Evolutionary conservation across 2,113 vertebrate genomes (phyloP), one percentile per base, ranked within the genome.

Genomic region (Apteryx mantelli): DNA sequence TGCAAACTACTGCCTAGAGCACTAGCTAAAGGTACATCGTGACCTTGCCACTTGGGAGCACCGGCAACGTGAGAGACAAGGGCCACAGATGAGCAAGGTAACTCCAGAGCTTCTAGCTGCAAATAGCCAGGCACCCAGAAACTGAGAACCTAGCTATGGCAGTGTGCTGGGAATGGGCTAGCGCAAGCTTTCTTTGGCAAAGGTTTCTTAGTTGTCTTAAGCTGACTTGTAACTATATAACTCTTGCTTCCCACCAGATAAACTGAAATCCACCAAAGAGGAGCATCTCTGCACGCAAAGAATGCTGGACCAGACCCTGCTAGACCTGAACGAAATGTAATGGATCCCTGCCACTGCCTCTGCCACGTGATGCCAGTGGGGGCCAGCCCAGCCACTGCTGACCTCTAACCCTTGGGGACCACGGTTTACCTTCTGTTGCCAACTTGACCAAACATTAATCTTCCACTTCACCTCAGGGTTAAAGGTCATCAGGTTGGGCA

Each of bases 301-400:
- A 69, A 99, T 99, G 88, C 97, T 99, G 98, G 98, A 99, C 93
- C 99, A 99, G 98, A 99, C 99, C 92, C 98, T 99, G 98, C 98
- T 99, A 50, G 99, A 99, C 95, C 99, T 99, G 91, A 99, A 99
- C 17, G 98, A 98, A 98, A 99, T 99, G 98, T 99, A 98, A 99
- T 65, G 75, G 95, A 52, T 60, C 95, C 86, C 89, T 56, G 83
- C 86, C 92, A 75, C 87, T 26, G 76, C 84, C 96, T 94, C 89
- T 0, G 26, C 61, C 97, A 91, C 8, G 24, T 48, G 32, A 75
- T 68, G 97, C 96, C 32, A 6, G 76, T 82, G 68, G 83, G 73
- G 80, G 90, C 86, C 94, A 12, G 95, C 95, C 91, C 96, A 91
- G 95, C 94, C 3, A 42, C 85, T 66, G 97, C 97, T 97, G 97